phyloP scores from a whole-genome alignment of 2,797 vertebrate genomes.

The Pipistrellus kuhlii region DNA sequence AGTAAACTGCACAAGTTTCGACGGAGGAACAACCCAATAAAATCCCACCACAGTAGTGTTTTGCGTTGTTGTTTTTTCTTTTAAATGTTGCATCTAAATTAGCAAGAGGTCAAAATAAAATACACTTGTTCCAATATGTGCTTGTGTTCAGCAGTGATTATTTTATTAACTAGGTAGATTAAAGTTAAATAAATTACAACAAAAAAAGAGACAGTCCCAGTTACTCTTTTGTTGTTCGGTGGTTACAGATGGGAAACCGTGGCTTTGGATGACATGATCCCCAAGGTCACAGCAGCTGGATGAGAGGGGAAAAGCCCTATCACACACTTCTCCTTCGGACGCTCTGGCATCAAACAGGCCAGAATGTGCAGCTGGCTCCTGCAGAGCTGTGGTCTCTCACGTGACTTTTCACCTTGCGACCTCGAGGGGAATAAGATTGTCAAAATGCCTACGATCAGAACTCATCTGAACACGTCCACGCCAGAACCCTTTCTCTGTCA shows the following conservation, averaged over 20 bases:
- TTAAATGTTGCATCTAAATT: neutral
- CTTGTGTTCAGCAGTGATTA: slow-evolving; percentile 41
- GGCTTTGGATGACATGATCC: neutral
- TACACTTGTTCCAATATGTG: slow-evolving; percentile 30
- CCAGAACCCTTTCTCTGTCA: neutral
- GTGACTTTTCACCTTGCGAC: neutral
- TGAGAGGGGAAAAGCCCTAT: neutral
- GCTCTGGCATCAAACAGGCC: neutral
- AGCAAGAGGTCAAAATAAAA: slow-evolving; percentile 33
- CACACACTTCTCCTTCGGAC: neutral
- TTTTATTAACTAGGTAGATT: slow-evolving; percentile 66
- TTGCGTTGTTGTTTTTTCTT: slow-evolving; percentile 23
- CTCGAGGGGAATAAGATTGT: neutral
- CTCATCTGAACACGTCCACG: neutral
- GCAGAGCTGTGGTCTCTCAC: neutral
- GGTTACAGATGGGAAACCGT: neutral
- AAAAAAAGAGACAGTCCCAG: neutral
- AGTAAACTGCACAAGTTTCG: neutral
- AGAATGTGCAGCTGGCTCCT: neutral
- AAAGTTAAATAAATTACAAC: slow-evolving; percentile 63
- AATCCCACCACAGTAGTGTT: neutral
- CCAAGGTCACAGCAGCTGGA: neutral
- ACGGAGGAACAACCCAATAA: neutral
- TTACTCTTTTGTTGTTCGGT: neutral
- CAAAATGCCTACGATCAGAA: neutral